These are phyloP conservation scores for Chelon auratus DNA, from an alignment of 2,797 vertebrate species.

Conservation along the genomic window DNA sequence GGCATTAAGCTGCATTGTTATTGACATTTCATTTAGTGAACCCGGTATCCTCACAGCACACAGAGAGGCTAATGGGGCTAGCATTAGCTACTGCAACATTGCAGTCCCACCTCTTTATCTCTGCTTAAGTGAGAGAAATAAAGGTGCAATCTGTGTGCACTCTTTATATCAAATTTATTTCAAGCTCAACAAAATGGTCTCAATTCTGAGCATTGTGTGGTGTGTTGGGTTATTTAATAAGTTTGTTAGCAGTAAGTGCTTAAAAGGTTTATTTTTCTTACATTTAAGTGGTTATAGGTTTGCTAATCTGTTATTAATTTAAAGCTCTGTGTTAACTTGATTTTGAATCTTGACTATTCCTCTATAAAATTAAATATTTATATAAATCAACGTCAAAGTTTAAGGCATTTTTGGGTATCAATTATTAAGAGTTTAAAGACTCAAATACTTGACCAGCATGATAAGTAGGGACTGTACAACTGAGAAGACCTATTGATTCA, in stretches of 20 bases:
- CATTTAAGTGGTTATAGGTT: no score
- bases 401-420: slow-evolving; percentile 13
- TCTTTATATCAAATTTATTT: neutral
- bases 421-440: slow-evolving; percentile 23
- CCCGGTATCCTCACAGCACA: slow-evolving; percentile 48
- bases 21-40: slow-evolving; percentile 72
- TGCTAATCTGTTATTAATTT: neutral
- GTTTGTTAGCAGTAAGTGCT: neutral
- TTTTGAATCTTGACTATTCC: slow-evolving; percentile 9
- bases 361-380: slow-evolving; percentile 9
- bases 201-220: neutral
- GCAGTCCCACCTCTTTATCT: slow-evolving; percentile 25
- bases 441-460: slow-evolving; percentile 9
- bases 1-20: slow-evolving; percentile 66
- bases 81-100: slow-evolving; percentile 54
- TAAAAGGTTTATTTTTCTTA: neutral
- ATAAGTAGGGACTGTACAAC: slow-evolving; percentile 8
- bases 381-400: slow-evolving; percentile 22
- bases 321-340: neutral
- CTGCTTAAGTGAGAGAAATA: slow-evolving; percentile 11
- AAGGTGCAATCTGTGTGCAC: neutral
- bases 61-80: slow-evolving; percentile 53
- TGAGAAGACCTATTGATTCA: slow-evolving; percentile 14
- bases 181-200: neutral
- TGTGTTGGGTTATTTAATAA: neutral